Percentiles rank a stretch among this genome's conserved stretches.
phyloP scores from a whole-genome alignment of 2,113 vertebrate genomes.

The Mellivora capensis region DNA sequence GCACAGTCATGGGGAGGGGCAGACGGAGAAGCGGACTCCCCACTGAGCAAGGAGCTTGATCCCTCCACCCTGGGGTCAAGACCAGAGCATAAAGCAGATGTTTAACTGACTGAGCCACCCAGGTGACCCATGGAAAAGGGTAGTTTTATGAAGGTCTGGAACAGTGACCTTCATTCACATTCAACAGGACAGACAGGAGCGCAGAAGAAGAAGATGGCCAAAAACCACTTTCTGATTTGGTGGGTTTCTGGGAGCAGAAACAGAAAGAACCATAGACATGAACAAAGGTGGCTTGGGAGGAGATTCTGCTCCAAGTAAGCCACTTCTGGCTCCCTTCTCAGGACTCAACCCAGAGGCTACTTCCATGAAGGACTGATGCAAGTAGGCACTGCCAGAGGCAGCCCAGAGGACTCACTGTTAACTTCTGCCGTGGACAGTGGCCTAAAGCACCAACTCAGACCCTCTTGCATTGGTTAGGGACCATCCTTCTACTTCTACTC shows the following conservation, averaged over 20 bases:
- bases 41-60: too few species aligned
- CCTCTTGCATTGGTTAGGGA: not conserved
- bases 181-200: not conserved
- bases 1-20: too few species aligned
- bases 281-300: not conserved
- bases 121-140: not conserved
- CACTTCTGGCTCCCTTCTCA: not conserved
- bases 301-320: not conserved
- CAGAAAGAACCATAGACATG: not conserved
- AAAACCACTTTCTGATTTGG: not conserved
- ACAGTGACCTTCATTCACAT: too few species aligned
- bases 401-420: not conserved
- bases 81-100: too few species aligned
- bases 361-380: not conserved
- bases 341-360: not conserved
- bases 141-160: not conserved
- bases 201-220: not conserved
- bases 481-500: too few species aligned
- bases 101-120: too few species aligned
- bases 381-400: not conserved
- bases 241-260: not conserved
- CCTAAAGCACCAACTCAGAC: not conserved
- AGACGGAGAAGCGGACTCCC: too few species aligned
- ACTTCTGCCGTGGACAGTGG: not conserved
- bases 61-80: too few species aligned